These are phyloP conservation scores for Diachasma alloeum DNA, from an alignment of 1,140 invertebrate species.

Conservation along the genomic window DNA sequence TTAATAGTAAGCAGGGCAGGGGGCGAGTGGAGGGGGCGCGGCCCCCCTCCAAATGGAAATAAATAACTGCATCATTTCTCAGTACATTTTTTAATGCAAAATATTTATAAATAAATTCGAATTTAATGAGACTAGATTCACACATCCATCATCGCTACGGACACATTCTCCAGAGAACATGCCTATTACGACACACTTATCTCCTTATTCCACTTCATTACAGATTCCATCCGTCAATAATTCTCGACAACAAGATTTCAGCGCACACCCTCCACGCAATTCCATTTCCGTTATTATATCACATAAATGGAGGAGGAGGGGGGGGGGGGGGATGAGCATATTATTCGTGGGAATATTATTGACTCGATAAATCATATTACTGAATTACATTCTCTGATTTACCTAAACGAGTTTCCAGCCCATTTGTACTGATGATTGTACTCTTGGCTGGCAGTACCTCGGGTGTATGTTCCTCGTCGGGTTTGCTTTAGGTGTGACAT, in stretches of 20 bases:
- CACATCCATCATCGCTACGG: too few relatives aligned
- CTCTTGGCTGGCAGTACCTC: background rate
- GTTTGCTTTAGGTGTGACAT: background rate
- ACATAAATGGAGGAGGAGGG: background rate
- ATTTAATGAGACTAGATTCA: too few relatives aligned
- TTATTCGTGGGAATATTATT: background rate
- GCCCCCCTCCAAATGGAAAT: too few relatives aligned
- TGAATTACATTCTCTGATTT: conserved; percentile 1
- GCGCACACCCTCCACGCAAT: background rate
- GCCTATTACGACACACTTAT: background rate
- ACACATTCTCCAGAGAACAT: too few relatives aligned
- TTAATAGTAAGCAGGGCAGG: too few relatives aligned
- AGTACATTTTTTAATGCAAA: too few relatives aligned
- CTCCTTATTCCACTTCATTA: background rate
- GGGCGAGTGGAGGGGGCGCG: too few relatives aligned
- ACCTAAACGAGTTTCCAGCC: conserved; percentile 5
- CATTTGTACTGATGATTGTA: background rate
- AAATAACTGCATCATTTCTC: too few relatives aligned
- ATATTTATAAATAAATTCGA: too few relatives aligned
- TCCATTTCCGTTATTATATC: background rate
- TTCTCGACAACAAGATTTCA: background rate
- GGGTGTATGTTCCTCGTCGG: background rate
- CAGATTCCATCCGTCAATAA: background rate
- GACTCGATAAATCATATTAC: background rate
- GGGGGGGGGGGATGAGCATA: background rate